Conservation (phyloP, 2,888 invertebrate species). For the Diogma glabrata region DNA sequence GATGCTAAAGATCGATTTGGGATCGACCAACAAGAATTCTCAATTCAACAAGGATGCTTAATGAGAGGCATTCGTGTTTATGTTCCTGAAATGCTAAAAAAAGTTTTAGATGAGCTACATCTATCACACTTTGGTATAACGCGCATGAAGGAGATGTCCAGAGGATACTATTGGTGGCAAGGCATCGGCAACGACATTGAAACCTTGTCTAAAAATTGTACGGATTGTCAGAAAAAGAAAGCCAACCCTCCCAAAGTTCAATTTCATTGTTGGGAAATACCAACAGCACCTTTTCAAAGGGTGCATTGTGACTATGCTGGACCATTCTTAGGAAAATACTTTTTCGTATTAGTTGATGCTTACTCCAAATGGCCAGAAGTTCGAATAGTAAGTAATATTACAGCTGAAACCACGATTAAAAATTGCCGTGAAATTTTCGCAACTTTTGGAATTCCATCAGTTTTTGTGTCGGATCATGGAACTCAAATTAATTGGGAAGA, state of each 20-base stretch:
- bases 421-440: too few species aligned
- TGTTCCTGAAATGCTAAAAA: too few species aligned
- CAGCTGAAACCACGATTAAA: too few species aligned
- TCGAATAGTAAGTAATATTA: constrained; percentile 12
- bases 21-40: too few species aligned
- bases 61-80: too few species aligned
- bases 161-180: constrained; percentile 21
- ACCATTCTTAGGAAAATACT: constrained; percentile 3
- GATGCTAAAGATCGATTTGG: too few species aligned
- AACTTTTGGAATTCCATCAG: too few species aligned
- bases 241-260: constrained; percentile 14
- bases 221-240: constrained; percentile 11
- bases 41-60: too few species aligned
- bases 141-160: constrained; percentile 18
- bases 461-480: too few species aligned
- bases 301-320: constrained; percentile 19
- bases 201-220: constrained; percentile 16
- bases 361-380: constrained; percentile 20
- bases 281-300: constrained; percentile 19
- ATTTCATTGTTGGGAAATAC: constrained; percentile 17
- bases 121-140: too few species aligned
- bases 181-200: constrained; percentile 21
- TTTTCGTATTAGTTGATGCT: constrained; percentile 17
- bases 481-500: too few species aligned
- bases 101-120: too few species aligned